Conservation (phyloP, 2,888 invertebrate species). For the Leptopilina drosophilae region DNA sequence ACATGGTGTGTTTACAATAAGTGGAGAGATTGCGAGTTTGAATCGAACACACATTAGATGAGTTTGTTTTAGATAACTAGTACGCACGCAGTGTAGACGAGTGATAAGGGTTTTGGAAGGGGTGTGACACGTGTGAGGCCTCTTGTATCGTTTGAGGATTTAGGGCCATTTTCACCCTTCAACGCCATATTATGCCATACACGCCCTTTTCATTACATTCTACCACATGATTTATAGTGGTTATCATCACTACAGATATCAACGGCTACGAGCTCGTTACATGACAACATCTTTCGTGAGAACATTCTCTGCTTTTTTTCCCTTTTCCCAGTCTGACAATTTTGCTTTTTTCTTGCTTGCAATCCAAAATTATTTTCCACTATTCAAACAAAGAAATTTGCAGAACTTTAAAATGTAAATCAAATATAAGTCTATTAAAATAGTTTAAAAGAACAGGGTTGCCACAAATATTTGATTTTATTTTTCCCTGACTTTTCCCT, state of each 20-base stretch:
- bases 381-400: no score
- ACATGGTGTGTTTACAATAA: slow-evolving; percentile 10
- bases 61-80: slow-evolving; percentile 38
- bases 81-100: slow-evolving; percentile 12
- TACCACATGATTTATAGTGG: slow-evolving; percentile 22
- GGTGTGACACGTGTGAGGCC: slow-evolving; percentile 28
- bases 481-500: no score
- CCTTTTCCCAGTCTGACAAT: no score
- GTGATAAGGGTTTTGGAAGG: slow-evolving; percentile 18
- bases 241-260: slow-evolving; percentile 28
- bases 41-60: background rate
- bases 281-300: background rate
- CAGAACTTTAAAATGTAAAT: no score
- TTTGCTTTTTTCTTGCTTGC: no score
- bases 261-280: slow-evolving; percentile 27
- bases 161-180: slow-evolving; percentile 39
- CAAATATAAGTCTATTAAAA: no score
- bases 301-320: background rate
- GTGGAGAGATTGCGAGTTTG: background rate
- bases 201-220: slow-evolving; percentile 25
- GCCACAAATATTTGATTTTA: no score
- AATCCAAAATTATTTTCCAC: no score
- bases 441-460: no score
- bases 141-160: slow-evolving; percentile 22
- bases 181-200: slow-evolving; percentile 31